Base-by-base conservation (phyloP, 2,888 invertebrate genomes). In the Mesorhabditis spiculigera region DNA sequence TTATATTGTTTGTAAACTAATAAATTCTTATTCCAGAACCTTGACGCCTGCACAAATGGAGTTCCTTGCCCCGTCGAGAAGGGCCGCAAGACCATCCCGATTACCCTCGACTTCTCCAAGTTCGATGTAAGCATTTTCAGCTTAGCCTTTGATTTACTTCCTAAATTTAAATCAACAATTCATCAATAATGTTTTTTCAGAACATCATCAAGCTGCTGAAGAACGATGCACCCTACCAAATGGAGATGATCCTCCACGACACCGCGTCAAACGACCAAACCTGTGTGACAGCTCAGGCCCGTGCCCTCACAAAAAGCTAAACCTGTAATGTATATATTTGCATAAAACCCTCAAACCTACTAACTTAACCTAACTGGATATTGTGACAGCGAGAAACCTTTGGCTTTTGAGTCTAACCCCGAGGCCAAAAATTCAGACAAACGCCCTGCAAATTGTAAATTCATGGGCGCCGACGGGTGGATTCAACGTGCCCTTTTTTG, bases 231-330 rank as follows among this genome's bases (percentile, higher is more conserved):
- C 75, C 77, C 62, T 77, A 77, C 44, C 77, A 77, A 71, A 63
- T 77, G 62, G 73, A 77, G 64, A 71, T 71, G 50, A 45, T 72
- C 65, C 70, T 77, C 5, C 65, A 76, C 65, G 76, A 76, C 43
- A 73, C 69, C 43, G 44, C 58, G 13, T 68, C 72, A 58, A 72
- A 71, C 44, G 75, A 77, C 16, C 61, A 67, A 10, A 50, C 74
- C 5, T 78, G 78, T 61, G 58, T 75, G 67, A 72, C 75, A 71
- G 75, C 74, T 13, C 79, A 79, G 67, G 76, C 78, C 2, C 75
- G 77, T 68, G 76, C 78, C 28, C 28, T 28, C 28, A 28, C 28
- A 28, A 28, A 28, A 28, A 28, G 28, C 3, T 28, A 28, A 28
- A 28, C 28, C 28, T 28, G 28, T 1, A 28, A 28, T 28, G 28